Conservation (phyloP, 2,888 invertebrate genomes). For the Diploptera punctata region DNA sequence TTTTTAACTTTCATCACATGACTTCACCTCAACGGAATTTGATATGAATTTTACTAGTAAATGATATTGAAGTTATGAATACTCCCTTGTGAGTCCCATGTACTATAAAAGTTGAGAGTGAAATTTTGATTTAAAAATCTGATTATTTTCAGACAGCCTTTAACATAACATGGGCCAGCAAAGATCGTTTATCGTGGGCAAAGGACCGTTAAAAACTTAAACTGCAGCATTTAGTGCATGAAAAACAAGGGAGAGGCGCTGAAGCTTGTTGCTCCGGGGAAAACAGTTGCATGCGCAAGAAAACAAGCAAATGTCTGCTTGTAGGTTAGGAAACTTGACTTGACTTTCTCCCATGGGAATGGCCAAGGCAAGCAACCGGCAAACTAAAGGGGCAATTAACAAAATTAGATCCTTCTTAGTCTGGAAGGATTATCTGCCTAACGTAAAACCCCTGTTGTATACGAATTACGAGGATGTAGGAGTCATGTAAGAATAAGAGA, state of each 20-base stretch:
- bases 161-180: too few relatives aligned
- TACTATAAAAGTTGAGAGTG: too few relatives aligned
- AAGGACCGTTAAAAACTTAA: not conserved
- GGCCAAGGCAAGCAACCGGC: slow-evolving; percentile 33
- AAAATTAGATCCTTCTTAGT: slow-evolving; percentile 40
- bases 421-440: slow-evolving; percentile 35
- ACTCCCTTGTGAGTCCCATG: too few relatives aligned
- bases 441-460: slow-evolving; percentile 32
- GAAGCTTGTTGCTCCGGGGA: slow-evolving; percentile 2
- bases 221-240: slow-evolving; percentile 6
- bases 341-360: slow-evolving; percentile 20
- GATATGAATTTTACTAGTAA: too few relatives aligned
- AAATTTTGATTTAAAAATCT: too few relatives aligned
- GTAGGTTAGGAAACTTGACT: slow-evolving; percentile 15
- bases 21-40: too few relatives aligned
- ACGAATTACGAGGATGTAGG: not conserved
- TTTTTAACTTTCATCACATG: too few relatives aligned
- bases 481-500: not conserved
- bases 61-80: too few relatives aligned
- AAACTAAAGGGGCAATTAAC: slow-evolving; percentile 36
- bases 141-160: too few relatives aligned
- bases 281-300: slow-evolving; percentile 1
- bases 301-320: slow-evolving; percentile 8
- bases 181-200: not conserved
- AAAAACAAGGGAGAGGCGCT: slow-evolving; percentile 15